A percentile compares a stretch with the other conserved stretches of the same genome.
Conservation (phyloP, 2,113 vertebrate genomes). For the Vulpes lagopus region DNA sequence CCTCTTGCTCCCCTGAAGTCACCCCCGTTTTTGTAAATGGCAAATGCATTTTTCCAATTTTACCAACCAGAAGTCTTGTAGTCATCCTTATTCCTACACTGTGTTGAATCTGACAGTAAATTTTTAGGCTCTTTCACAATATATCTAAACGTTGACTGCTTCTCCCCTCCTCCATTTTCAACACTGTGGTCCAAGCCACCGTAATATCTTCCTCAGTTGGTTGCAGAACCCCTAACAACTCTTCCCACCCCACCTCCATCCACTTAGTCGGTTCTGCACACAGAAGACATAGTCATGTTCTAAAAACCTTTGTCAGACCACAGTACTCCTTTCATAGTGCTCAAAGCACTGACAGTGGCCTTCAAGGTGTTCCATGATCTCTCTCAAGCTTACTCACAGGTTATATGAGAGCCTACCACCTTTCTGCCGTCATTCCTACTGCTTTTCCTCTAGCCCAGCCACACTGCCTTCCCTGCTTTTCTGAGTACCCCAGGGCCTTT, state of each 20-base stretch:
- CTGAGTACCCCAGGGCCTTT: not conserved
- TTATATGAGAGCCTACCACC: not conserved
- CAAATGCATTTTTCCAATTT: not conserved
- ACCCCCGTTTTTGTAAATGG: not conserved
- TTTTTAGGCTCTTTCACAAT: not conserved
- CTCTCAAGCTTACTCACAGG: not conserved
- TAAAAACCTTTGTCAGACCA: not conserved
- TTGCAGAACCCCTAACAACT: not conserved
- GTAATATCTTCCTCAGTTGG: not conserved
- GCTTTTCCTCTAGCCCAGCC: not conserved
- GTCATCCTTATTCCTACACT: not conserved
- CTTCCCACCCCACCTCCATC: too few species aligned
- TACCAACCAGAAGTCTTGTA: not conserved
- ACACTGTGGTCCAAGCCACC: not conserved
- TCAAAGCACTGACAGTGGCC: not conserved
- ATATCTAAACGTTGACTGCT: not conserved
- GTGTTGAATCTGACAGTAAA: not conserved
- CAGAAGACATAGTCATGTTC: not conserved
- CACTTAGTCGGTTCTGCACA: not conserved
- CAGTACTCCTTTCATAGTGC: not conserved
- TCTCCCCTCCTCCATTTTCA: not conserved
- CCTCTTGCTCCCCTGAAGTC: not conserved
- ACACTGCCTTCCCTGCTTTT: not conserved
- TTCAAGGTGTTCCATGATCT: not conserved
- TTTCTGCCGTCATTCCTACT: not conserved